Evolutionary conservation across 2,797 vertebrate genomes (phyloP), one percentile per base, ranked within the genome.

Genomic region (Halcyon smyrnensis): DNA sequence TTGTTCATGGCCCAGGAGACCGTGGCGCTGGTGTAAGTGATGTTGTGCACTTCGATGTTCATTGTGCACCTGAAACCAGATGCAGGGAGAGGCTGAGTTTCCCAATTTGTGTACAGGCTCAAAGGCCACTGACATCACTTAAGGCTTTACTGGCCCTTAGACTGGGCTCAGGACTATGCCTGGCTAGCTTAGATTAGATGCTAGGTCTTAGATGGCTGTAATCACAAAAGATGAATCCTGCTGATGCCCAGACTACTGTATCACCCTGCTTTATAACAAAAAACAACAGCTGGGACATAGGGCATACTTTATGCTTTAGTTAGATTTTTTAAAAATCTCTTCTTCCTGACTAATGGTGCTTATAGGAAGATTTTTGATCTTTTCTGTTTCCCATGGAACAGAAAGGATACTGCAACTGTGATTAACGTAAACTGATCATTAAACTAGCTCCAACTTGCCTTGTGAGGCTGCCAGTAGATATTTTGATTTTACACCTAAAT

Each of bases 11-110:
- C 96, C 98, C 98, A 98, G 96, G 98, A 98, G 53, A 98, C 24
- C 0, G 97, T 94, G 90, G 98, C 98, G 0, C 94, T 96, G 32
- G 97, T 97, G 32, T 97, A 93, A 15, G 98, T 98, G 89, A 98
- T 76, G 88, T 98, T 98, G 92, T 97, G 96, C 63, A 98, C 97
- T 69, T 98, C 95, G 11, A 98, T 98, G 90, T 98, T 97, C 98
- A 98, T 98, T 8, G 12, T 81, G 95, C 27, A 70, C 91, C 98
- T 98, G 91, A 79, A 98, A 97, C 5, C 86, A 96, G 64, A 97
- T 60, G 60, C 92, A 90, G 75, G 91, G 74, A 68, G 57, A 95
- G 53, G 62, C 71, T 96, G 83, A 89, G 48, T 56, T 80, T 76
- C 28, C n/a, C 9, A 1, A 21, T 59, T n/a, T 0, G 0, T n/a